phyloP scores from a whole-genome alignment of 1,140 invertebrate species.

The Sogatella furcifera region DNA sequence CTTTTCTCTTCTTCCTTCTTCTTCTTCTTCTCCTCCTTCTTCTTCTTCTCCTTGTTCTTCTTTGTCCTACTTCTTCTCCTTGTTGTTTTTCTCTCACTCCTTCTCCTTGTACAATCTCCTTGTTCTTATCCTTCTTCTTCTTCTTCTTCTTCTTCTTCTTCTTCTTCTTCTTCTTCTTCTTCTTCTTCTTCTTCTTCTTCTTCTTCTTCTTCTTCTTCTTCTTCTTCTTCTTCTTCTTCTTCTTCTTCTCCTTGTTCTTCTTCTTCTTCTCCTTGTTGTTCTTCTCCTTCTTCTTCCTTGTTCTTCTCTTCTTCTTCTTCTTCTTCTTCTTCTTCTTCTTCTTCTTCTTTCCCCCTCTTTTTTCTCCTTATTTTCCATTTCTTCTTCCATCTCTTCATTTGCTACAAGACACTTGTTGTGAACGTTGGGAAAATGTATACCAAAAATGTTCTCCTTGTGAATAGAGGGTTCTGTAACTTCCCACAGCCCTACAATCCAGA shows the following conservation, averaged over 20 bases:
- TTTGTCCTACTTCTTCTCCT: no score
- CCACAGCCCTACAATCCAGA: no score
- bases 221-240: neutral
- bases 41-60: no score
- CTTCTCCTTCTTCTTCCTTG: neutral
- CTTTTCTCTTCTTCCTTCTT: no score
- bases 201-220: neutral
- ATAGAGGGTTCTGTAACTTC: no score
- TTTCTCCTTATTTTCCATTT: neutral
- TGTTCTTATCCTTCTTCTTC: neutral
- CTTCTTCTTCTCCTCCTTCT: no score
- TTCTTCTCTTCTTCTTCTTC: neutral
- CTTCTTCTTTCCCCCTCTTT: neutral
- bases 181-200: neutral
- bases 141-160: no score
- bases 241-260: neutral
- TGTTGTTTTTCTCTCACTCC: neutral
- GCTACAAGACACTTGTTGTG: no score
- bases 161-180: neutral
- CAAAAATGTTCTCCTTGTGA: no score
- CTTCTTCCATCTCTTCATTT: no score
- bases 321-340: no score
- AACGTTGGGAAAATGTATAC: no score
- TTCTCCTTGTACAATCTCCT: neutral
- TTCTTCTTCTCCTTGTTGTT: neutral